Conservation (phyloP, 2,888 invertebrate species). For the Oxyscelio sp. region DNA sequence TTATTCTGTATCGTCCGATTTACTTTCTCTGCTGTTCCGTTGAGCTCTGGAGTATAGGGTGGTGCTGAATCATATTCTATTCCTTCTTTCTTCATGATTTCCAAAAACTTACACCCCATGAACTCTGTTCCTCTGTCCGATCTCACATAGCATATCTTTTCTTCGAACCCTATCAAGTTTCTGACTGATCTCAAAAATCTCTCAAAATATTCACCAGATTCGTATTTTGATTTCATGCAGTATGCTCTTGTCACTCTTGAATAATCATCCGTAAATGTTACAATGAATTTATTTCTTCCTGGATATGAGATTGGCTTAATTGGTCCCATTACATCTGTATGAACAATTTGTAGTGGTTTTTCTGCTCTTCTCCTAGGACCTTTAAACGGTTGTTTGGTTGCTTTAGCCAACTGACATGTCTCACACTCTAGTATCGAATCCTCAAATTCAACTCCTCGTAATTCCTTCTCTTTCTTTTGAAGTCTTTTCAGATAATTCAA, state of each 20-base stretch:
- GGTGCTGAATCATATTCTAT: slow-evolving; percentile 1
- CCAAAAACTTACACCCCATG: not conserved
- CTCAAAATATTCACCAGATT: too few species aligned
- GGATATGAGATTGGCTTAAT: slow-evolving; percentile 4
- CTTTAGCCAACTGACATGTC: too few species aligned
- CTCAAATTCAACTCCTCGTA: too few species aligned
- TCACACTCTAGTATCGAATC: too few species aligned
- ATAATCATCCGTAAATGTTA: slow-evolving; percentile 70
- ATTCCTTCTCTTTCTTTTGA: too few species aligned
- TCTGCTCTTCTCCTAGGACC: too few species aligned
- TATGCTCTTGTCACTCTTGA: slow-evolving; percentile 63
- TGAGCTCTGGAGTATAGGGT: slow-evolving; percentile 64
- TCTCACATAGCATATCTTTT: slow-evolving; percentile 37
- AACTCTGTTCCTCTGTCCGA: slow-evolving; percentile 38
- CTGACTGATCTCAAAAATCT: too few species aligned
- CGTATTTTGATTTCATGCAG: too few species aligned
- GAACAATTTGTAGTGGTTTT: not conserved
- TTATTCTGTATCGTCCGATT: slow-evolving; percentile 15
- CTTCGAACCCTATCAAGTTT: not conserved
- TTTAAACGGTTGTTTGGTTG: too few species aligned
- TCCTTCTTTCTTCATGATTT: slow-evolving; percentile 2
- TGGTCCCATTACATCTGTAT: too few species aligned
- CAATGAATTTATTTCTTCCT: not conserved
- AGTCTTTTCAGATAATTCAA: too few species aligned
- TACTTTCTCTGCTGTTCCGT: slow-evolving; percentile 50